Base-by-base conservation (phyloP, 2,113 vertebrate species). In the Hydropotes inermis region DNA sequence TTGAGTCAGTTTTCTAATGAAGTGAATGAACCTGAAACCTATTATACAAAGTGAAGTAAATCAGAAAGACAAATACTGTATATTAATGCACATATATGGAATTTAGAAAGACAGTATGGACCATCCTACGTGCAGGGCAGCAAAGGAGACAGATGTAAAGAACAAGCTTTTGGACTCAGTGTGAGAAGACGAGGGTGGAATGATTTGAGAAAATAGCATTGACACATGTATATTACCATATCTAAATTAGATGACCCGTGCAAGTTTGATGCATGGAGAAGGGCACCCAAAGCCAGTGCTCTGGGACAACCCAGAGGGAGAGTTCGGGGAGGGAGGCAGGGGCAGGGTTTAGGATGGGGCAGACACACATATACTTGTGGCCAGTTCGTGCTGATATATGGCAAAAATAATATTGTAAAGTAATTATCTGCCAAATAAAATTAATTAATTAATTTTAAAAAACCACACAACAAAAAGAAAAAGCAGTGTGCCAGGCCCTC, bases 201-300 rank as follows among this genome's bases (percentile, higher is more conserved):
- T 14, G 70, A 27, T 27, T 3, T 43, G 70, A 43, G 36, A 27
- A 6, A 27, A 2, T 9, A 43, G 36, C 39, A 2, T 0, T 25
- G 39, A 27, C 36, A 27, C 39, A 4, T 13, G 36, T 1, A 0
- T 39, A 14, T 76, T 0, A 14, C 21, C 21, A 3, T 27, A 7
- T 27, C 39, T 27, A 13, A 43, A 43, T 0, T 0, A 14, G 70
- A 23, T 23, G 30, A 19, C 39, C 70, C 14, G 70, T 7, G 36
- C 36, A 1, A 14, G 36, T 7, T 1, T 27, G 36, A 4, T 14
- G 70, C 39, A 27, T 43, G 23, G 14, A 74, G 21, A 39, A 27
- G 70, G 67, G 39, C 23, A 15, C 70, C 11, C 23, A 7, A 2
- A 43, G 19, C 70, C 70, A 39, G 70, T 14, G 1, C 36, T 25